These are phyloP conservation scores for Nyleta sp. DNA, from an alignment of 2,888 invertebrate genomes.

Conservation along the genomic window DNA sequence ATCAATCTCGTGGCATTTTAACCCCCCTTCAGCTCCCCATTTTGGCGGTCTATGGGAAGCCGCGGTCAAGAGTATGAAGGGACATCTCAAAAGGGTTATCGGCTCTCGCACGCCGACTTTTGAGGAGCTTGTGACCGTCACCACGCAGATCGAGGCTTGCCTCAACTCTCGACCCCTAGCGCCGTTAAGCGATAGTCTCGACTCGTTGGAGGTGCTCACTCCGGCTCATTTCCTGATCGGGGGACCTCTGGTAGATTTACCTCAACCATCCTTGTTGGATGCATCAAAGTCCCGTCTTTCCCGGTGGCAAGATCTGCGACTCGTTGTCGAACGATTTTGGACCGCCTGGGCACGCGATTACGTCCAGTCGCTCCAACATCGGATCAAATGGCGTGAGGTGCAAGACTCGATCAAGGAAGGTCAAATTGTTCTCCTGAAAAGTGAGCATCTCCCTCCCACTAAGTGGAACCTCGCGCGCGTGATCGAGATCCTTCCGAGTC, in stretches of 20 bases:
- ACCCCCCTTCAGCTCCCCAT: neutral
- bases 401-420: no score
- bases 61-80: neutral
- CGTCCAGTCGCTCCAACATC: constrained; percentile 12
- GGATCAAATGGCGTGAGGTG: constrained; percentile 6
- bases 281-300: neutral
- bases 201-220: neutral
- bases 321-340: neutral
- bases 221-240: constrained; percentile 3
- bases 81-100: neutral
- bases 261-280: neutral
- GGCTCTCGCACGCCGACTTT: neutral
- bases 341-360: constrained; percentile 2
- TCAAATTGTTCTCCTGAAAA: no score
- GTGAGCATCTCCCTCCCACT: no score
- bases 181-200: neutral
- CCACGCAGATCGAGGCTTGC: neutral
- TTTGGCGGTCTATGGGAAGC: constrained; percentile 2
- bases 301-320: neutral
- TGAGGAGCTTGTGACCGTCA: neutral
- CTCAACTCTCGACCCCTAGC: constrained; percentile 3
- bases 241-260: neutral
- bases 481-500: no score
- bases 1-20: neutral
- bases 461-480: no score